Evolutionary conservation across 2,113 vertebrate genomes (phyloP), one percentile per base, ranked within the genome.

Genomic region (Hyla sarda): DNA sequence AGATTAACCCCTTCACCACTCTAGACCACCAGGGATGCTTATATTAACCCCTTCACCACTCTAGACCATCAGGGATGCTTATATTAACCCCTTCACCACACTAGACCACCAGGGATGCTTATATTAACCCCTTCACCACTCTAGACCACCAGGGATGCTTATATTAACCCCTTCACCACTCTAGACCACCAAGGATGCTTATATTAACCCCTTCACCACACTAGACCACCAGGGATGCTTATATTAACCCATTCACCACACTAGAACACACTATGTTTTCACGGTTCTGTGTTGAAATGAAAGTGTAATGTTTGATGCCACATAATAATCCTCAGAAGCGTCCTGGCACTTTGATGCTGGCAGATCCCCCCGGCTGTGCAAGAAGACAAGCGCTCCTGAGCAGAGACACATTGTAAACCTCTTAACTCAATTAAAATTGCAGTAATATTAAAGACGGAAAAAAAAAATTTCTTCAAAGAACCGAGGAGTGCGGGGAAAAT

Each of bases 351-450:
- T 45, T 73, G 37, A 73, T 73, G 71, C 71, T 73, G 71, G 21
- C 71, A 73, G 71, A 47, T 30, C 34, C 71, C 71, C 71, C 1
- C 19, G 71, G 71, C 19, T 73, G 13, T n/a, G n/a, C 21, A 73
- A 45, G 11, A n/a, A 73, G 71, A 73, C 71, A n/a, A 73, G 71
- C 10, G 25, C 32, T 30, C 30, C 25, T 65, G n/a, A 37, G 71
- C 32, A 73, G 37, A 6, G 71, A 45, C 11, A 23, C 17, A 12
- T 45, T 73, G 5, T 21, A 73, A 45, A 47, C 34, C 37, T 45
- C 71, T 47, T 47, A 73, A 45, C 37, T 45, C 71, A 73, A 73
- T 73, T 73, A 73, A 73, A 73, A 73, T 30, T 45, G 34, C 37
- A 23, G 71, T 45, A 5, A n/a, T 14, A 21, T 37, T 72, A 73